Evolutionary conservation across 2,113 vertebrate genomes (phyloP), one percentile per base, ranked within the genome.

Genomic region (Spheniscus mendiculus): DNA sequence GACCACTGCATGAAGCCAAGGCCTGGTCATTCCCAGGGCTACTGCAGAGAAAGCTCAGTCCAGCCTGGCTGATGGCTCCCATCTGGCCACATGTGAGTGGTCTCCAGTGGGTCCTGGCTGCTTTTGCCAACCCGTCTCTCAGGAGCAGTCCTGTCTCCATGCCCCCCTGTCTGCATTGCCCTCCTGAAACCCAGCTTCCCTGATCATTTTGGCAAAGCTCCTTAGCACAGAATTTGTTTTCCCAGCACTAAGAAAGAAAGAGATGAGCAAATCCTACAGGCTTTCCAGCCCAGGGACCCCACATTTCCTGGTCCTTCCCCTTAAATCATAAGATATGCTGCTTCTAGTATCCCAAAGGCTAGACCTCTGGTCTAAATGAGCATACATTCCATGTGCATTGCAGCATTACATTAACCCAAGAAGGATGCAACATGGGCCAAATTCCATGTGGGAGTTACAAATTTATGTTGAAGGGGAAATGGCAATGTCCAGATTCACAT

Each of bases 31-130:
- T 90, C 52, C 63, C 38, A 63, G 40, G 12, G 26, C 34, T 65
- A 6, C 10, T 22, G 11, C 4, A 10, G 42, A 59, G 22, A 40
- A 78, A 65, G 27, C 44, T 53, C 65, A 52, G 50, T 44, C 21
- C 65, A 66, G 6, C 13, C 65, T 50, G 32, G 27, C 20, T 79
- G 50, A 40, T 26, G 45, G 45, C 25, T 93, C 38, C 27, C 12
- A 3, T 5, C 12, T 9, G 4, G 17, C 45, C 26, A 29, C 1
- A 0, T 13, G 1, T 26, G 22, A 58, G 14, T 20, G 34, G 6
- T 12, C 40, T 89, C 69, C 59, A 34, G 9, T 14, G 7, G 11
- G 17, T 45, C 30, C 22, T n/a, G 17, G 44, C 17, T 87, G 45
- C 20, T 90, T 90, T 65, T 71, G 18, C 15, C 50, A 77, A 11